phyloP scores from a whole-genome alignment of 1,140 invertebrate genomes.

The Leptinotarsa defecta region DNA sequence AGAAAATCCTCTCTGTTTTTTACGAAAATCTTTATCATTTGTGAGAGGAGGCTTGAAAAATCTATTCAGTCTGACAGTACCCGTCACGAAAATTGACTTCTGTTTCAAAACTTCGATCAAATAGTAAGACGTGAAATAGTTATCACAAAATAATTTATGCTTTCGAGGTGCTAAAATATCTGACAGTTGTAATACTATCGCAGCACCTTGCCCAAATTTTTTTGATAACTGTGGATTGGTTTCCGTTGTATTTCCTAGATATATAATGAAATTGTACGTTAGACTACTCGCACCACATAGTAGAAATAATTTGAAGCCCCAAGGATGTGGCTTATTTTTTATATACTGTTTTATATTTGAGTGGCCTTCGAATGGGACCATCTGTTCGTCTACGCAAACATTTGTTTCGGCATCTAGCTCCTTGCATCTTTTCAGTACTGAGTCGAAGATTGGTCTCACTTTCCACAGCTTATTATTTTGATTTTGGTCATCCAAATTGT shows the following conservation, averaged over 20 bases:
- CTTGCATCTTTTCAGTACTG: not conserved
- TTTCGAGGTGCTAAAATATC: not conserved
- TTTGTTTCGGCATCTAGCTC: not conserved
- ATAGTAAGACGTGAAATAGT: not conserved
- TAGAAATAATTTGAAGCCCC: not conserved
- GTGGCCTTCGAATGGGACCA: not conserved
- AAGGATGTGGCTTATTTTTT: not conserved
- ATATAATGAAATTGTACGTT: not conserved
- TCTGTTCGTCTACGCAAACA: not conserved
- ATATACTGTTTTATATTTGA: not conserved
- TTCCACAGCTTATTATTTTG: not conserved
- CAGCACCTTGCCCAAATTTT: not conserved
- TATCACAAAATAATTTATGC: not conserved
- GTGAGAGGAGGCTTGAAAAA: not conserved
- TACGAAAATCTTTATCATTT: not conserved
- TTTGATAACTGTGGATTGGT: not conserved
- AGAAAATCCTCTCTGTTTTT: not conserved
- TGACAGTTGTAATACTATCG: not conserved
- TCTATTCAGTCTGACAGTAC: not conserved
- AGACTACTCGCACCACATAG: not conserved
- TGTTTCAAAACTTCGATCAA: not conserved
- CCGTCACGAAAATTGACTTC: not conserved
- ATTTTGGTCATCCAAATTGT: not conserved
- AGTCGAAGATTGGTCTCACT: not conserved
- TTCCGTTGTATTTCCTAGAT: not conserved